These are phyloP conservation scores for Telmatherina bonti DNA, from an alignment of 2,797 vertebrate genomes.

Conservation along the genomic window DNA sequence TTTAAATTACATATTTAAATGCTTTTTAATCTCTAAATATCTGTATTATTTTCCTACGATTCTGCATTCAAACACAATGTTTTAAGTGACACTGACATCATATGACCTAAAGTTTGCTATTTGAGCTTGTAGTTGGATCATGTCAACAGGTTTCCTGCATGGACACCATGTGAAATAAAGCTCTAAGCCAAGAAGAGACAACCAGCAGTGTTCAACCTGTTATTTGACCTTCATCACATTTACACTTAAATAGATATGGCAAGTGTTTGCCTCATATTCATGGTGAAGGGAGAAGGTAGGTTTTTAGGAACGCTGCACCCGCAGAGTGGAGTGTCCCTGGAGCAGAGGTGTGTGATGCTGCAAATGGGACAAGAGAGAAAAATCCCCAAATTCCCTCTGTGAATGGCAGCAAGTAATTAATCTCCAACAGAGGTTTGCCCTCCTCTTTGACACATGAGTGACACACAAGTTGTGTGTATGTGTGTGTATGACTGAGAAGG, in stretches of 20 bases:
- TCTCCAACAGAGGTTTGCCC: conserved; percentile 69
- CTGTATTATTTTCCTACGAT: no score
- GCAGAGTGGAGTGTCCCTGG: conserved; percentile 18
- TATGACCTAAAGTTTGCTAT: not conserved
- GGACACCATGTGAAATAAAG: not conserved
- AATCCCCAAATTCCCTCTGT: conserved; percentile 72
- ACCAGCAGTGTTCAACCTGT: conserved; percentile 2
- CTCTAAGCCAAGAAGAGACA: conserved; percentile 16
- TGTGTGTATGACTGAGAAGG: conserved; percentile 21
- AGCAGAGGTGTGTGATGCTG: conserved; percentile 59
- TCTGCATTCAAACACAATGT: no score
- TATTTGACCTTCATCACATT: conserved; percentile 31
- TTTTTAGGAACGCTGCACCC: conserved; percentile 13
- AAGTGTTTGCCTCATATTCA: conserved; percentile 24
- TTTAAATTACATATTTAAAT: no score
- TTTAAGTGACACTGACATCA: no score
- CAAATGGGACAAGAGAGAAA: conserved; percentile 60
- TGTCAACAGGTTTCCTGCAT: conserved; percentile 1
- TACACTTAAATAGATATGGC: conserved; percentile 25
- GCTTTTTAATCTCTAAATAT: no score
- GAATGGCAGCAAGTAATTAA: conserved; percentile 70
- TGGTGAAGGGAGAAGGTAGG: not conserved
- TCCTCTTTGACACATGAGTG: conserved; percentile 66
- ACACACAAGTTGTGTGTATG: conserved; percentile 40
- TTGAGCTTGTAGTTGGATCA: not conserved